Evolutionary conservation across 2,797 vertebrate species (phyloP).

Genomic region (Crypturellus tataupa): DNA sequence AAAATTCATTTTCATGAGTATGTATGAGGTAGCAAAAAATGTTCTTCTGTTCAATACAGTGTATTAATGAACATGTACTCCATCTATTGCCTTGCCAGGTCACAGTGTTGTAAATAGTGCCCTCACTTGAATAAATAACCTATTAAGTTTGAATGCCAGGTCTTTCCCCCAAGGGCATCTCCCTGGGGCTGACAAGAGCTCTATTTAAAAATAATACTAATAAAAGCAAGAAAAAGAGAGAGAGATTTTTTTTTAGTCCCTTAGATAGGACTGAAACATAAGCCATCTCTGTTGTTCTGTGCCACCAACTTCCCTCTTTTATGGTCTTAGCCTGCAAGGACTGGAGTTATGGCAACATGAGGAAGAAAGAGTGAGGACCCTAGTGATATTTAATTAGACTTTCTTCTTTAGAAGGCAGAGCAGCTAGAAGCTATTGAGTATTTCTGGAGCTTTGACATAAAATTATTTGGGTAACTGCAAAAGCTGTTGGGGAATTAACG

Average conservation of each 20-base stretch:
- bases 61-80: background rate
- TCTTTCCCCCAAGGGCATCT: background rate
- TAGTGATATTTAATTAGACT: background rate
- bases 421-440: background rate
- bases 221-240: background rate
- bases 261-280: constrained; percentile 31
- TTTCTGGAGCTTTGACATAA: background rate
- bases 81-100: background rate
- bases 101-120: background rate
- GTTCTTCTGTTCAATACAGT: background rate
- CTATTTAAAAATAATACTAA: background rate
- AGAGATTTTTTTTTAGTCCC: background rate
- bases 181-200: background rate
- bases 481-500: background rate
- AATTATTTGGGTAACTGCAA: background rate
- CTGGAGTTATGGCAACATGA: background rate
- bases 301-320: background rate
- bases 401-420: background rate
- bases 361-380: background rate
- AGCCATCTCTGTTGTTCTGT: background rate
- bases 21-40: background rate
- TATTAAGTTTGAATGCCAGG: background rate
- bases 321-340: background rate
- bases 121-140: no score
- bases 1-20: background rate